Conservation (phyloP, 2,888 invertebrate species). For the Drosophila paracracens region DNA sequence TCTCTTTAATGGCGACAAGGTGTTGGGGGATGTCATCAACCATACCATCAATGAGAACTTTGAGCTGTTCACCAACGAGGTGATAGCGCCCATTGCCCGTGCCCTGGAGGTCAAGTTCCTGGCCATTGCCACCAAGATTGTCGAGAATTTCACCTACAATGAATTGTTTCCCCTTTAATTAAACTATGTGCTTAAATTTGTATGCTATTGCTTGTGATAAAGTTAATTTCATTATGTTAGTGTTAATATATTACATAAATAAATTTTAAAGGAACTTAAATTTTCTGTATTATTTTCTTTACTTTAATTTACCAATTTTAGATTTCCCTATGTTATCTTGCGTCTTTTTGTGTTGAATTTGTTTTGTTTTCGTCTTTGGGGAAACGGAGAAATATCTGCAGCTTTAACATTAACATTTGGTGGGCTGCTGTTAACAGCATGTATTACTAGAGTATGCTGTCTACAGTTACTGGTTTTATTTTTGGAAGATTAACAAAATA, state of each 20-base stretch:
- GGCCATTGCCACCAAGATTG: conserved; percentile 87
- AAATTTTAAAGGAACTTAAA: conserved; percentile 44
- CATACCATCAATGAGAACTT: conserved; percentile 87
- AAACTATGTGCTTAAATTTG: conserved; percentile 19
- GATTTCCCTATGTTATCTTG: neutral
- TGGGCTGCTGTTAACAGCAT: conserved; percentile 14
- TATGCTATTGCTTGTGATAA: conserved; percentile 65
- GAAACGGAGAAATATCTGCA: neutral
- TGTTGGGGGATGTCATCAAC: conserved; percentile 90
- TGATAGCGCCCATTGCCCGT: conserved; percentile 90
- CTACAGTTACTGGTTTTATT: neutral
- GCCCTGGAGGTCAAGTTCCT: conserved; percentile 87
- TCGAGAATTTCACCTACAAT: conserved; percentile 87
- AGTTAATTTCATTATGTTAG: conserved; percentile 64
- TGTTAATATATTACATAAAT: conserved; percentile 51
- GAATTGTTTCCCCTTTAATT: conserved; percentile 86
- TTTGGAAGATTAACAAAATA: neutral
- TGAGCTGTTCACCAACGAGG: conserved; percentile 89
- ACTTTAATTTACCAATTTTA: neutral
- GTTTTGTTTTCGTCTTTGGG: conserved; percentile 15
- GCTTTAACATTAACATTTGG: neutral
- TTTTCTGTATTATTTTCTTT: neutral
- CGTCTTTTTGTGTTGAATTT: neutral
- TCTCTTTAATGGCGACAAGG: conserved; percentile 90
- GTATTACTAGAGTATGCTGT: neutral